Percentiles rank a stretch among this genome's conserved stretches.
Evolutionary conservation across 2,113 vertebrate genomes (phyloP).

Genomic region (Todiramphus saurophagus): DNA sequence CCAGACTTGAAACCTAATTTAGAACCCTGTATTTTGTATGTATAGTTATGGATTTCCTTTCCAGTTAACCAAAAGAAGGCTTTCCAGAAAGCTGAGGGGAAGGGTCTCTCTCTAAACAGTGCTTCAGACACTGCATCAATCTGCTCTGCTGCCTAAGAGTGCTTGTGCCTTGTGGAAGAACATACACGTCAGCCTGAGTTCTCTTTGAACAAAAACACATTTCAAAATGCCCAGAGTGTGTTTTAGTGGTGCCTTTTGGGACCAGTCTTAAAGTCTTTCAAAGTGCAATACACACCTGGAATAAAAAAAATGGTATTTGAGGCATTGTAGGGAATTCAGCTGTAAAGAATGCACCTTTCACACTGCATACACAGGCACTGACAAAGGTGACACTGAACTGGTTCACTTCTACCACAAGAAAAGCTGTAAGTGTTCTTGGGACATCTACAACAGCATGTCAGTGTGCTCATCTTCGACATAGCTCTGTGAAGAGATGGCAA

Average conservation of each 20-base stretch:
- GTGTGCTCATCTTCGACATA: background rate
- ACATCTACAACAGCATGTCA: background rate
- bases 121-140: background rate
- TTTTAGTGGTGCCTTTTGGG: background rate
- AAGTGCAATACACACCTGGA: background rate
- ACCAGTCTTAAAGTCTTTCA: background rate
- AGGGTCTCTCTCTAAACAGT: background rate
- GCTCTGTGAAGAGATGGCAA: background rate
- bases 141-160: background rate
- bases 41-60: background rate
- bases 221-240: background rate
- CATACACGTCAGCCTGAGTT: background rate
- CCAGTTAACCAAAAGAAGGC: background rate
- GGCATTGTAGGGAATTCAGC: background rate
- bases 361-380: no score
- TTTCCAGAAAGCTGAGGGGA: background rate
- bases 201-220: rapidly evolving
- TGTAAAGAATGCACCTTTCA: background rate
- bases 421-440: background rate
- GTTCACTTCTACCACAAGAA: background rate
- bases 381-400: no score
- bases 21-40: background rate
- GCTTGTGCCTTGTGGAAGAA: background rate
- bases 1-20: background rate
- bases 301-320: background rate